phyloP scores from a whole-genome alignment of 1,140 invertebrate genomes.

The Anoplolepis gracilipes region DNA sequence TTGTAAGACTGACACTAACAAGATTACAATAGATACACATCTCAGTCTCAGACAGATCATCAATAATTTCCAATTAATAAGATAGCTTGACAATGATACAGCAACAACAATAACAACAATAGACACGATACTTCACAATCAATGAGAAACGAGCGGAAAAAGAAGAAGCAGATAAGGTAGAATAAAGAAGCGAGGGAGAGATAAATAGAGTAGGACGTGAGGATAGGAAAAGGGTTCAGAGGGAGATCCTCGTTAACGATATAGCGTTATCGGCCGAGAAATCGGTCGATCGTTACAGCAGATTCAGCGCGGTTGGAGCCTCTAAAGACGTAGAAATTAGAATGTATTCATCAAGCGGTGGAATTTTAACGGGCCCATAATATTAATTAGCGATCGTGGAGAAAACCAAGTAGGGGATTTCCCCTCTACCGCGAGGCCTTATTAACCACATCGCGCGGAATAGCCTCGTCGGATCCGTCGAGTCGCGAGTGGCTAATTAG shows the following conservation, averaged over 20 bases:
- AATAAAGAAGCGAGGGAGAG: constrained; percentile 49
- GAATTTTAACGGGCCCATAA: constrained; percentile 58
- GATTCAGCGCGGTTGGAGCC: constrained; percentile 50
- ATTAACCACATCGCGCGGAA: constrained; percentile 26
- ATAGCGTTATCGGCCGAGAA: constrained; percentile 68
- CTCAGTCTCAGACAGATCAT: constrained; percentile 28
- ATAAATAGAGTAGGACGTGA: constrained; percentile 7
- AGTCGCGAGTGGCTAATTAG: constrained; percentile 34
- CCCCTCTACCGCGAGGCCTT: constrained; percentile 2
- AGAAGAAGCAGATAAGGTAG: not conserved
- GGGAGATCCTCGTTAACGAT: constrained; percentile 73
- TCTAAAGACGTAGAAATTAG: constrained; percentile 58
- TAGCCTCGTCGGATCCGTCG: constrained; percentile 7
- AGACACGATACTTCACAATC: constrained; percentile 41
- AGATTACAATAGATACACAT: constrained; percentile 25
- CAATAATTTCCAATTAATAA: constrained; percentile 54
- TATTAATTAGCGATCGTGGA: constrained; percentile 55
- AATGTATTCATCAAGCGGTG: constrained; percentile 60
- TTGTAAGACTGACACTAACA: not conserved
- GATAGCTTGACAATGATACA: constrained; percentile 38
- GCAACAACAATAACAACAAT: constrained; percentile 43
- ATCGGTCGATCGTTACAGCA: constrained; percentile 65
- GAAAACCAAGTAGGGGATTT: not conserved
- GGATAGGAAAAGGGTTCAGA: not conserved
- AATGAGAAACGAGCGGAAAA: constrained; percentile 23